Evolutionary conservation across 2,113 vertebrate species (phyloP).

Genomic region (Damaliscus lunatus): DNA sequence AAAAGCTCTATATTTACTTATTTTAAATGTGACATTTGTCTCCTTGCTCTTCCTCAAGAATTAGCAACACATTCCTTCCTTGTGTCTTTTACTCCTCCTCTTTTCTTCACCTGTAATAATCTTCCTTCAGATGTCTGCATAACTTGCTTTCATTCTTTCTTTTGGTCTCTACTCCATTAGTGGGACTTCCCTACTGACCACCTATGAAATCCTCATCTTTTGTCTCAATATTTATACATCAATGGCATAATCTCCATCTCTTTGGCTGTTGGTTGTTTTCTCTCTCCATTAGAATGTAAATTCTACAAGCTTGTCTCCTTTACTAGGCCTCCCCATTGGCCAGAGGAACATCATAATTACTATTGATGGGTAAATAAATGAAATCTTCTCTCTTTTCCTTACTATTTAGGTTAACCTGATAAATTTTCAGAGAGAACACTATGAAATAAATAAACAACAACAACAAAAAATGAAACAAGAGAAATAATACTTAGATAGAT

Average conservation of each 20-base stretch:
- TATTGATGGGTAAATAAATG: background rate
- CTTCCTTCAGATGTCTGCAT: background rate
- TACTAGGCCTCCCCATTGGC: background rate
- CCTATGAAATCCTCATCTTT: background rate
- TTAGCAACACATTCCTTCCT: background rate
- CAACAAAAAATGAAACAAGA: background rate
- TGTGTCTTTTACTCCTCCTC: background rate
- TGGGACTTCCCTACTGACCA: background rate
- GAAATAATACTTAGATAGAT: background rate
- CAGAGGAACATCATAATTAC: background rate
- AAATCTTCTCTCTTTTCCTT: background rate
- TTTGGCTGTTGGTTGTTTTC: background rate
- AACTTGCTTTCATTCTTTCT: background rate
- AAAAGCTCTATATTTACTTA: background rate
- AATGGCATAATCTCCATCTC: background rate
- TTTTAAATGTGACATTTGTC: background rate
- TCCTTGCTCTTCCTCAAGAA: background rate
- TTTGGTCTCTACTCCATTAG: background rate
- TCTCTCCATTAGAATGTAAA: background rate
- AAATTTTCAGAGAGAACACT: background rate
- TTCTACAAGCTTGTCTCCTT: background rate
- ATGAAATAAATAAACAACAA: background rate
- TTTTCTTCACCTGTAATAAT: background rate
- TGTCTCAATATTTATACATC: background rate
- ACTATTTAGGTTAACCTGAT: background rate